A percentile compares a stretch with the other conserved stretches of the same genome.
Conservation (phyloP, 2,797 vertebrate genomes). For the Myotis pilosus region DNA sequence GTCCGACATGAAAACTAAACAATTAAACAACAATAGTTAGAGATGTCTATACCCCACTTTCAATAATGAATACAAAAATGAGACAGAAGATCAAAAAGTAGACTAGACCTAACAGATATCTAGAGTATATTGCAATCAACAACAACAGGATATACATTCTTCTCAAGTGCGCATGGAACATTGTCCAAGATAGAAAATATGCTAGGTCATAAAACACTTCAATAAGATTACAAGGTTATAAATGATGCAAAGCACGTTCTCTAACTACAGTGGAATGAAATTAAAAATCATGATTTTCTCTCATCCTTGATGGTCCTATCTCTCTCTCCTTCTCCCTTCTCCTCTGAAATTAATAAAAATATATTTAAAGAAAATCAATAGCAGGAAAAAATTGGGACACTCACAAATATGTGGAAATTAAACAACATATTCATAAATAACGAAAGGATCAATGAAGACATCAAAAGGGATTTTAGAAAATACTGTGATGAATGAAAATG, state of each 20-base stretch:
- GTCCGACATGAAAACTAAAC: not conserved
- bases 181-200: not conserved
- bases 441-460: not conserved
- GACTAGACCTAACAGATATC: not conserved
- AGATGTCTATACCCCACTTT: not conserved
- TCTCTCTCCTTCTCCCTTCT: not conserved
- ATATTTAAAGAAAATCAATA: not conserved
- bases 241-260: not conserved
- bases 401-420: not conserved
- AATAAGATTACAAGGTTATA: not conserved
- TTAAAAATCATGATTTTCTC: not conserved
- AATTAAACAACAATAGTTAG: not conserved
- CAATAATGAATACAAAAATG: not conserved
- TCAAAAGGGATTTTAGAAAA: not conserved
- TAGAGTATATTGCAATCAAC: not conserved
- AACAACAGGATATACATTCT: not conserved
- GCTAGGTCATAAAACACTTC: not conserved
- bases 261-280: not conserved
- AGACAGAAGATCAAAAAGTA: not conserved
- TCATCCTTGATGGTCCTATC: not conserved
- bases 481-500: not conserved
- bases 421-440: not conserved
- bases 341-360: not conserved
- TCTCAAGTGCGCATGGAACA: not conserved
- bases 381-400: not conserved